Evolutionary conservation across 2,888 invertebrate species (phyloP).

Genomic region (Orchestes rusci): DNA sequence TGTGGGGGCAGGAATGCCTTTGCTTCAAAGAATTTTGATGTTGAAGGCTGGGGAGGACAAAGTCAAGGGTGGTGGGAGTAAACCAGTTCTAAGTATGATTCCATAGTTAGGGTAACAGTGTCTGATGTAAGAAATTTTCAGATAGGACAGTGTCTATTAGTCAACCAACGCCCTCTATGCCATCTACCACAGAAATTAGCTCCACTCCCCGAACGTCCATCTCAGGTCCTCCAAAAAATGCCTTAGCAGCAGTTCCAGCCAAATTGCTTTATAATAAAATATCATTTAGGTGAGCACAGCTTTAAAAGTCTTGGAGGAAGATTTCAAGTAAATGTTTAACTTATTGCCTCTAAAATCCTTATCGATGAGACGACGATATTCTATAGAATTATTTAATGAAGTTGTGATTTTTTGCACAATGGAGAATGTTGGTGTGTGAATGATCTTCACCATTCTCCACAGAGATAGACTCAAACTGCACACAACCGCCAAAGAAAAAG

Average conservation of each 20-base stretch:
- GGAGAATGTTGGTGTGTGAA: too few relatives aligned
- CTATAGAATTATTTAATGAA: too few relatives aligned
- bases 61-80: slow-evolving; percentile 29
- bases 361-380: too few relatives aligned
- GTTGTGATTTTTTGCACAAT: too few relatives aligned
- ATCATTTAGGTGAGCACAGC: slow-evolving; percentile 36
- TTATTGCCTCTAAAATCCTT: too few relatives aligned
- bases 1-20: slow-evolving; percentile 59
- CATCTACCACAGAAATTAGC: background rate
- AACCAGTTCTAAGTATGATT: slow-evolving; percentile 29
- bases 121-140: slow-evolving; percentile 4
- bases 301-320: background rate
- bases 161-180: slow-evolving; percentile 31
- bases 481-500: slow-evolving; percentile 34
- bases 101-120: background rate
- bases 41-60: slow-evolving; percentile 69
- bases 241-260: slow-evolving; percentile 29
- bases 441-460: too few relatives aligned
- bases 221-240: slow-evolving; percentile 30
- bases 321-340: too few relatives aligned
- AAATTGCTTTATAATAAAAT: slow-evolving; percentile 34
- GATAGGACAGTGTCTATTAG: slow-evolving; percentile 25
- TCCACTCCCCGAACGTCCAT: slow-evolving; percentile 27
- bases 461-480: slow-evolving; percentile 37
- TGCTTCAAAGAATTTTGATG: slow-evolving; percentile 65